Percentiles rank a stretch among this genome's conserved stretches.
Evolutionary conservation across 1,140 invertebrate species (phyloP).

Genomic region (Cyclina sinensis): DNA sequence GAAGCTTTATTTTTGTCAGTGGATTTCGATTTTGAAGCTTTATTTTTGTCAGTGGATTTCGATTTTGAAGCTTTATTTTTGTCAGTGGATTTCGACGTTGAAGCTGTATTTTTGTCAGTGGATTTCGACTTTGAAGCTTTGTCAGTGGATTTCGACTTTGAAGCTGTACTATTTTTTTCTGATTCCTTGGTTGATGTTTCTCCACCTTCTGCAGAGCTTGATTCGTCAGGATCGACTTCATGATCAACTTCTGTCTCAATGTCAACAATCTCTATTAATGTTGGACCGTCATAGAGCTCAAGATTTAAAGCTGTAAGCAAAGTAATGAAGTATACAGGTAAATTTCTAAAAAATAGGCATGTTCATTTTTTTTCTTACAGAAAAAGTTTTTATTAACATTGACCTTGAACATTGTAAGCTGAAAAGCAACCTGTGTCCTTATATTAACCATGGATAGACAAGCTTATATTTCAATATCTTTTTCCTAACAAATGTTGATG

Average conservation of each 20-base stretch:
- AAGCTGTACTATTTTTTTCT: background rate
- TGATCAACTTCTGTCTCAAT: background rate
- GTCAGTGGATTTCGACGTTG: background rate
- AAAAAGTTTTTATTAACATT: too few species aligned
- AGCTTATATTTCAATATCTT: too few species aligned
- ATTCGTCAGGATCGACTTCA: constrained; percentile 12
- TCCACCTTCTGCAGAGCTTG: background rate
- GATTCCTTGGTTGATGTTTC: background rate
- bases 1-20: background rate
- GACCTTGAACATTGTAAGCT: too few species aligned
- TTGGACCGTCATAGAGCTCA: constrained; percentile 27
- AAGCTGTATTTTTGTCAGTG: background rate
- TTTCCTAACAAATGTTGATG: too few species aligned
- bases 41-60: background rate
- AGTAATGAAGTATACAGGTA: too few species aligned
- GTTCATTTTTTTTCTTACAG: too few species aligned
- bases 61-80: background rate
- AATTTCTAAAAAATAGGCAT: too few species aligned
- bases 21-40: background rate
- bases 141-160: background rate
- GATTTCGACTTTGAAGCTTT: background rate
- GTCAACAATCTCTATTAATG: background rate
- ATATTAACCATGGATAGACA: too few species aligned
- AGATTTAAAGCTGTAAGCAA: constrained; percentile 30
- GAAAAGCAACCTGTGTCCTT: too few species aligned